A percentile compares a stretch with the other conserved stretches of the same genome.
These are phyloP conservation scores for Chaetodon auriga DNA, from an alignment of 2,113 vertebrate genomes.

Conservation along the genomic window DNA sequence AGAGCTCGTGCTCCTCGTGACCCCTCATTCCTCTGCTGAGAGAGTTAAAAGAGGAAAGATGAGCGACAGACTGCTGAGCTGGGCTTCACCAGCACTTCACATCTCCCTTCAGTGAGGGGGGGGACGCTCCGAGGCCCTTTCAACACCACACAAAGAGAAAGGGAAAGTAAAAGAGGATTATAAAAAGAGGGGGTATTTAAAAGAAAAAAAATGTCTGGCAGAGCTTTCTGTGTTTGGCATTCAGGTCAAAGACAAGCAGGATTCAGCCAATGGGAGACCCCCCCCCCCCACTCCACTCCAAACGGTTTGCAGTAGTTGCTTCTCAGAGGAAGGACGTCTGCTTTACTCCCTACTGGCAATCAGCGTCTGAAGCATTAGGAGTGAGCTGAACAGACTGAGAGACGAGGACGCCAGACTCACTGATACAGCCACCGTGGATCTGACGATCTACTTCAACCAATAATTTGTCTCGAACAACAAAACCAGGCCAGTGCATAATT, in stretches of 20 bases:
- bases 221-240: constrained; percentile 72
- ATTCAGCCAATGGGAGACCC: constrained; percentile 59
- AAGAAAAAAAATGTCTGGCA: constrained; percentile 64
- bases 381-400: constrained; percentile 44
- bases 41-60: constrained; percentile 60
- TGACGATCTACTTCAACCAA: constrained; percentile 16
- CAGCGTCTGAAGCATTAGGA: constrained; percentile 55
- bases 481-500: constrained; percentile 32
- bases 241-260: constrained; percentile 71
- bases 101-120: constrained; percentile 45
- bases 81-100: constrained; percentile 67
- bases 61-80: constrained; percentile 71
- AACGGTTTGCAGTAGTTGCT: constrained; percentile 55
- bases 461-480: constrained; percentile 46
- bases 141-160: constrained; percentile 71
- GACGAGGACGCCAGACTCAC: constrained; percentile 38
- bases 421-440: constrained; percentile 31
- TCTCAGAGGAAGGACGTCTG: constrained; percentile 58
- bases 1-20: constrained; percentile 49
- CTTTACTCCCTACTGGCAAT: constrained; percentile 56
- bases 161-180: constrained; percentile 73
- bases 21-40: constrained; percentile 57
- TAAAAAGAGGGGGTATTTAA: constrained; percentile 63
- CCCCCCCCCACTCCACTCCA: constrained; percentile 39
- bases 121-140: constrained; percentile 60